Percentiles rank a stretch among this genome's conserved stretches.
phyloP scores from a whole-genome alignment of 2,113 vertebrate genomes.

The Hipposideros armiger region DNA sequence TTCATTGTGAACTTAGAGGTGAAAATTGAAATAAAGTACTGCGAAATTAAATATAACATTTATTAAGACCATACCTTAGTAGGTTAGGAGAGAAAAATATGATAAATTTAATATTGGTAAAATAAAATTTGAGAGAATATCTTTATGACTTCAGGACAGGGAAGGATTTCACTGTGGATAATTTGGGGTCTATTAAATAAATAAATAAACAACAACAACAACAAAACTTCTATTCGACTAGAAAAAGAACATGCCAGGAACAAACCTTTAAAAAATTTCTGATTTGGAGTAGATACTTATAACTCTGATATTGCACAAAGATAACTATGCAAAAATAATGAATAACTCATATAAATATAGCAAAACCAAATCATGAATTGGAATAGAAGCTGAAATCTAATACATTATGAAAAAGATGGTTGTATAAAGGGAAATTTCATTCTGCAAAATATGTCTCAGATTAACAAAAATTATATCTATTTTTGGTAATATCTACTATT shows the following conservation, averaged over 20 bases:
- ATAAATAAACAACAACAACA: too few species aligned
- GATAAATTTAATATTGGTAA: background rate
- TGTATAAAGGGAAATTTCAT: background rate
- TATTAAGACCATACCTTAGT: background rate
- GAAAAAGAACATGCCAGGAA: background rate
- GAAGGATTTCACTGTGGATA: background rate
- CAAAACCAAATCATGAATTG: background rate
- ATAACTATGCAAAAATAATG: background rate
- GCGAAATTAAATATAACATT: background rate
- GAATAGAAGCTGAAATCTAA: background rate
- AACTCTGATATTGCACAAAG: background rate
- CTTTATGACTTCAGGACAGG: background rate
- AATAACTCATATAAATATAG: background rate
- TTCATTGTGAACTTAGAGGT: background rate
- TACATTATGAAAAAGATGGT: background rate
- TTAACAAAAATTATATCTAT: background rate
- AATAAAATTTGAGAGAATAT: constrained; percentile 15
- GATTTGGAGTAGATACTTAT: background rate
- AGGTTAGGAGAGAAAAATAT: background rate
- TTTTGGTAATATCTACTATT: background rate
- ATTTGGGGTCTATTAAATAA: background rate
- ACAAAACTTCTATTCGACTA: background rate
- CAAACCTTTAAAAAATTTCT: background rate
- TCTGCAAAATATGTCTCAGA: background rate
- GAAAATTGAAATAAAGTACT: constrained; percentile 17